These are phyloP conservation scores for Melinaea marsaeus DNA, from an alignment of 2,888 invertebrate species.

Conservation along the genomic window DNA sequence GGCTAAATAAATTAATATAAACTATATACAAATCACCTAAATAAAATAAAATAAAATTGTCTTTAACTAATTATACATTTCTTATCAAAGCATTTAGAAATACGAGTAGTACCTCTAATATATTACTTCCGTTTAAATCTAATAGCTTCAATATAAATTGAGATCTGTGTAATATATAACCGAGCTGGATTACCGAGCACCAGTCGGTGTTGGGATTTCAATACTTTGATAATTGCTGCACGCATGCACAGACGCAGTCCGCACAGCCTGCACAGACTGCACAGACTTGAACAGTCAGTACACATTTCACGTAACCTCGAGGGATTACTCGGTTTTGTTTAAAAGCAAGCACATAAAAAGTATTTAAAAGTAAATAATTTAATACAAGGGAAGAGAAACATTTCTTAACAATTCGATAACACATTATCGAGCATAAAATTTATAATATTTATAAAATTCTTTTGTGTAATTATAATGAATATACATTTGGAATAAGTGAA, in stretches of 20 bases:
- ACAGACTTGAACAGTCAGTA: slow-evolving; percentile 16
- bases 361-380: too few species aligned
- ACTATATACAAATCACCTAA: slow-evolving; percentile 61
- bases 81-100: slow-evolving; percentile 51
- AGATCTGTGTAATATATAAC: slow-evolving; percentile 66
- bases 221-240: slow-evolving; percentile 1
- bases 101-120: slow-evolving; percentile 45
- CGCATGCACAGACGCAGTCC: background rate
- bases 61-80: slow-evolving; percentile 65
- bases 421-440: too few species aligned
- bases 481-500: too few species aligned
- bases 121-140: slow-evolving; percentile 57
- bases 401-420: too few species aligned
- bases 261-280: slow-evolving; percentile 33
- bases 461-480: too few species aligned
- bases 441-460: too few species aligned
- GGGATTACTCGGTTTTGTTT: too few species aligned
- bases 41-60: slow-evolving; percentile 68
- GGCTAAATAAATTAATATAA: slow-evolving; percentile 73
- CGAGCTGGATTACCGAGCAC: slow-evolving; percentile 31
- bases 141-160: slow-evolving; percentile 76
- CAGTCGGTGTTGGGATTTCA: slow-evolving; percentile 23
- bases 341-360: too few species aligned
- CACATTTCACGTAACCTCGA: too few species aligned
- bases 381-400: too few species aligned